Base-by-base conservation (phyloP, 1,140 invertebrate species). In the Trachymyrmex septentrionalis region DNA sequence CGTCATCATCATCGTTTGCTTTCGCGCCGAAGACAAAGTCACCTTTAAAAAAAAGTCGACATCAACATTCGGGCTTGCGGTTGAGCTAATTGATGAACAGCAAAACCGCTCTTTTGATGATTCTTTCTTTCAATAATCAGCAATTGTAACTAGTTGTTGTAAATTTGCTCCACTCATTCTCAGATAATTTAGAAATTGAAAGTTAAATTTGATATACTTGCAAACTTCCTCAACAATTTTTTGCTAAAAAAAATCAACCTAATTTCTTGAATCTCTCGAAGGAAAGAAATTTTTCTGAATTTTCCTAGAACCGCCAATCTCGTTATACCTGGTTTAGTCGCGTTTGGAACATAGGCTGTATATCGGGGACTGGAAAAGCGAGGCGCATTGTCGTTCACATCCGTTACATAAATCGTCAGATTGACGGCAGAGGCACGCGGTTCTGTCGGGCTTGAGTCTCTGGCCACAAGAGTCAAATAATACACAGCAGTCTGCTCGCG, bases 321-420 rank as follows among this genome's bases (percentile, higher is more conserved):
- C 9, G 55, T 90, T 96, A 44, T 44, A 94, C 97, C 97, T 61
- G 96, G 95, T 87, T 96, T 95, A 1, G 97, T 98, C 10, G 96
- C 96, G 90, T 98, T 98, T 0, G 98, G 97, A 67, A 98, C 96
- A 76, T 97, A 97, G 5, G 98, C 96, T 75, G 97, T 97, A 92
- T 98, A 98, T 71, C 96, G 95, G 2, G 96, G 94, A 85, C 96
- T 96, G 3, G 96, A 96, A 94, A 99, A 99, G 64, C 95, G 96
- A 0, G 98, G 98, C 16, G 97, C 96, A 93, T 99, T 99, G 93
- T 99, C 98, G 94, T 99, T 99, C 88, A 97, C 96, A 94, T 99
- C 98, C 57, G 95, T 95, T 2, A 99, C 96, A 19, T 94, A 95
- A 53, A 99, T 97, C 0, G 97, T 98, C 7, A 99, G 95, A 94